Conservation (phyloP, 2,797 vertebrate genomes). For the Molothrus ater region DNA sequence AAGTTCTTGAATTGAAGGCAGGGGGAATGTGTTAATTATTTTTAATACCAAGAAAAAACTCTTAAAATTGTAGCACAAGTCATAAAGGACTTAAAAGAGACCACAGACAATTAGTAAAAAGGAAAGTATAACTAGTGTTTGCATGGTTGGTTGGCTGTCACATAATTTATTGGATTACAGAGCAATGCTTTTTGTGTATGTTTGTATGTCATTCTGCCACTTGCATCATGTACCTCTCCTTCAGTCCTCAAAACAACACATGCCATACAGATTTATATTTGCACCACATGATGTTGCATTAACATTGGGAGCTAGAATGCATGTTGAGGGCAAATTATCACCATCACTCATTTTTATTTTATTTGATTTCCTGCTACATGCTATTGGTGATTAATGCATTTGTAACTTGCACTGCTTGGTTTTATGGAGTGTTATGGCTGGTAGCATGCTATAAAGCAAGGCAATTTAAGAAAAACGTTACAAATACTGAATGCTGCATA, state of each 20-base stretch:
- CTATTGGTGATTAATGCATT: constrained; percentile 43
- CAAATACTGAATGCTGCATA: constrained; percentile 14
- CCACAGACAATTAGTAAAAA: constrained; percentile 29
- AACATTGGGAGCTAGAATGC: constrained; percentile 9
- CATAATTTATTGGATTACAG: constrained; percentile 26
- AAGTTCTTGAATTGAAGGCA: constrained; percentile 52
- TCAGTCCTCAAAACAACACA: background rate
- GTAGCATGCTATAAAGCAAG: constrained; percentile 51
- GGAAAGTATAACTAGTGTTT: constrained; percentile 28
- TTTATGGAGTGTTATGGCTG: constrained; percentile 58
- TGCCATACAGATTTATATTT: background rate
- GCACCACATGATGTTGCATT: constrained; percentile 9
- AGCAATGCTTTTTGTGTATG: background rate
- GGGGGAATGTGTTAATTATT: constrained; percentile 24
- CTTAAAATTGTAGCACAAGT: constrained; percentile 29
- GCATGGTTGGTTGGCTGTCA: constrained; percentile 30
- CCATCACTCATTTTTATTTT: constrained; percentile 44
- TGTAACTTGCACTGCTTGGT: constrained; percentile 42
- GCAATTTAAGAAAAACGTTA: constrained; percentile 33
- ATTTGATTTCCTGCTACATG: constrained; percentile 39
- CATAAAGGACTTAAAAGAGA: constrained; percentile 43
- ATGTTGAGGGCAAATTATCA: background rate
- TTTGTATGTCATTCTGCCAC: constrained; percentile 7
- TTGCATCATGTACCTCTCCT: constrained; percentile 7
- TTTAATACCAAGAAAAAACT: constrained; percentile 20